phyloP scores from a whole-genome alignment of 2,113 vertebrate genomes.

The Fukomys damarensis region DNA sequence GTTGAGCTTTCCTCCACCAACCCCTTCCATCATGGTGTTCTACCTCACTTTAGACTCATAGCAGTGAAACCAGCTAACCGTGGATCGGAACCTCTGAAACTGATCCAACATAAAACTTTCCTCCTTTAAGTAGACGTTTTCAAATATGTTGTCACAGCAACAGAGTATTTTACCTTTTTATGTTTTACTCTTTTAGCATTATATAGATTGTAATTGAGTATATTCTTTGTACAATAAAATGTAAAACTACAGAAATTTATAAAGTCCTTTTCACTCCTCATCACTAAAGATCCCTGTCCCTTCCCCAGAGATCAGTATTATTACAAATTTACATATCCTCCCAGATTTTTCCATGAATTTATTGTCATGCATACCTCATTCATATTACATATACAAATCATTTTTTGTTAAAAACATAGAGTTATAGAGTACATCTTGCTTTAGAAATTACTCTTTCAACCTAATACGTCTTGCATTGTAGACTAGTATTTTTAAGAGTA shows the following conservation, averaged over 20 bases:
- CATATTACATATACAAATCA: background rate
- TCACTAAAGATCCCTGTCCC: background rate
- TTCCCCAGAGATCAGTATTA: background rate
- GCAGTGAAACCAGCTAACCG: background rate
- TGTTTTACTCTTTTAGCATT: slow-evolving; percentile 12
- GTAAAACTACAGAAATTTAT: background rate
- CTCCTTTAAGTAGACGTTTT: background rate
- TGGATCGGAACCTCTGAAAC: background rate
- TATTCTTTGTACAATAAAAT: background rate
- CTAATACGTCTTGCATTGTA: background rate
- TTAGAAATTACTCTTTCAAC: slow-evolving; percentile 5
- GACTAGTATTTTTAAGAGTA: slow-evolving; percentile 5
- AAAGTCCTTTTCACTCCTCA: background rate
- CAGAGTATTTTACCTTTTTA: background rate
- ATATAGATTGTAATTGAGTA: background rate
- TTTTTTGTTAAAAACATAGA: background rate
- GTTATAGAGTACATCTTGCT: background rate
- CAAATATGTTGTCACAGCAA: background rate
- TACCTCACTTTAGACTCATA: background rate
- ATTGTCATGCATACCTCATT: background rate
- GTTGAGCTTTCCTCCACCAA: background rate
- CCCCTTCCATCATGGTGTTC: background rate
- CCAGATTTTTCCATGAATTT: background rate
- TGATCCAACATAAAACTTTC: background rate
- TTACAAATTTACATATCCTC: background rate